Percentiles rank a stretch among this genome's conserved stretches.
These are phyloP conservation scores for Neolamprologus longior DNA, from an alignment of 2,113 vertebrate genomes.

Conservation along the genomic window DNA sequence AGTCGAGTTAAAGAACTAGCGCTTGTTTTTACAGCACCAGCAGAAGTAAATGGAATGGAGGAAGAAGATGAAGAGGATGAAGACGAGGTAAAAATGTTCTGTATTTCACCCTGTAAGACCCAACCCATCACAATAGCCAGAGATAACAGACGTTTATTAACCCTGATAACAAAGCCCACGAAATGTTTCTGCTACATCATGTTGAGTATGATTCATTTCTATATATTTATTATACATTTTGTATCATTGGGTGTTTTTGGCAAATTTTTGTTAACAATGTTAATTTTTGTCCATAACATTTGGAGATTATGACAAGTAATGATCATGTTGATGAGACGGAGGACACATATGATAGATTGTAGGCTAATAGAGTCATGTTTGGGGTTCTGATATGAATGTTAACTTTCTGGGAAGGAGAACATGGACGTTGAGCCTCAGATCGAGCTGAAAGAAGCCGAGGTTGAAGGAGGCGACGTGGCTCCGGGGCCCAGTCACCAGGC, in stretches of 20 bases:
- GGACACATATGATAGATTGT: neutral
- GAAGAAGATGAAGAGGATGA: constrained; percentile 79
- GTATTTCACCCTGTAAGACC: neutral
- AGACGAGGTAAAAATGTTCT: constrained; percentile 54
- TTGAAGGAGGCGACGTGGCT: neutral
- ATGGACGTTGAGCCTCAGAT: constrained; percentile 65
- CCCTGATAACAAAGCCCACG: neutral
- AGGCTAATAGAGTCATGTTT: neutral
- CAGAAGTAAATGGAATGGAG: constrained; percentile 83
- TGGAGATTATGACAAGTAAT: neutral
- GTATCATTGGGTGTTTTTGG: no score
- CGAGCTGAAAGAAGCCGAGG: constrained; percentile 11
- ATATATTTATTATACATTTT: neutral
- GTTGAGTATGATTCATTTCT: accelerated
- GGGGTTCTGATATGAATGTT: neutral
- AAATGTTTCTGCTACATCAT: accelerated
- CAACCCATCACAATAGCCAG: neutral
- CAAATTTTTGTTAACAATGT: no score
- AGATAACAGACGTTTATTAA: neutral
- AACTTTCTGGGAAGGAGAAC: constrained; percentile 68
- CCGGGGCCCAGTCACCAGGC: constrained; percentile 62
- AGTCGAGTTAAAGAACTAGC: accelerated
- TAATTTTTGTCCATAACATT: no score
- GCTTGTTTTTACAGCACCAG: constrained; percentile 64
- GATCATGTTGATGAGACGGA: neutral